Percentiles rank a stretch among this genome's conserved stretches.
Conservation (phyloP, 2,113 vertebrate species). For the Campylorhamphus procurvoides region DNA sequence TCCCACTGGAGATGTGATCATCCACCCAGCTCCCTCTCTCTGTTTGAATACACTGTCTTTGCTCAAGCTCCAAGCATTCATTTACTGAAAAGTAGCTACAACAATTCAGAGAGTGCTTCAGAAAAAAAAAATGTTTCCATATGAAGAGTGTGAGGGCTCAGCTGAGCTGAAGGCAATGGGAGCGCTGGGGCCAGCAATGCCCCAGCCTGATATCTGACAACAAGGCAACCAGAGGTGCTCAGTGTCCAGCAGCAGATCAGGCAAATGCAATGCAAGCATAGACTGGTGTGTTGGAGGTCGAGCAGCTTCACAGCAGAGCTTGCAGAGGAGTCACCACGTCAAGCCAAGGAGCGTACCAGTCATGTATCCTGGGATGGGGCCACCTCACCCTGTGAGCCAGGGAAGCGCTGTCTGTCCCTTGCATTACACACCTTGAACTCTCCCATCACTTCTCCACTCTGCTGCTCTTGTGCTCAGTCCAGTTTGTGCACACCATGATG, state of each 20-base stretch:
- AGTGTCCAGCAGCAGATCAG: not conserved
- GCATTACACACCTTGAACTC: accelerated
- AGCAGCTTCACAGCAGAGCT: not conserved
- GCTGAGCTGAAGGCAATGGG: not conserved
- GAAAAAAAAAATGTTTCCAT: accelerated
- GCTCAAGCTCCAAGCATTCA: not conserved
- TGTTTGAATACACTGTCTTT: accelerated
- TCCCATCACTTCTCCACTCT: accelerated
- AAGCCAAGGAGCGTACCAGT: accelerated
- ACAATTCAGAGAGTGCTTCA: not conserved
- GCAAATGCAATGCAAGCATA: not conserved
- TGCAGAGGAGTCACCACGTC: not conserved
- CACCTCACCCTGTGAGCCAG: accelerated
- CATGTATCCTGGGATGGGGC: not conserved
- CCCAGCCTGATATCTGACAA: not conserved
- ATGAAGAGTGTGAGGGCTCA: accelerated
- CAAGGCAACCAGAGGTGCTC: too few relatives aligned
- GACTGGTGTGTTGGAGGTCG: accelerated
- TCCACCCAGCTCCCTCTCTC: not conserved
- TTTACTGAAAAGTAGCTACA: not conserved
- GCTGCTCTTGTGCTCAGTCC: accelerated
- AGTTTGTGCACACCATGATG: accelerated
- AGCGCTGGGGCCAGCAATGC: not conserved
- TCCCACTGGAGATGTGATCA: not conserved
- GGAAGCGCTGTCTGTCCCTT: accelerated